Conservation (phyloP, 2,797 vertebrate genomes). For the Neoniphon sammara region DNA sequence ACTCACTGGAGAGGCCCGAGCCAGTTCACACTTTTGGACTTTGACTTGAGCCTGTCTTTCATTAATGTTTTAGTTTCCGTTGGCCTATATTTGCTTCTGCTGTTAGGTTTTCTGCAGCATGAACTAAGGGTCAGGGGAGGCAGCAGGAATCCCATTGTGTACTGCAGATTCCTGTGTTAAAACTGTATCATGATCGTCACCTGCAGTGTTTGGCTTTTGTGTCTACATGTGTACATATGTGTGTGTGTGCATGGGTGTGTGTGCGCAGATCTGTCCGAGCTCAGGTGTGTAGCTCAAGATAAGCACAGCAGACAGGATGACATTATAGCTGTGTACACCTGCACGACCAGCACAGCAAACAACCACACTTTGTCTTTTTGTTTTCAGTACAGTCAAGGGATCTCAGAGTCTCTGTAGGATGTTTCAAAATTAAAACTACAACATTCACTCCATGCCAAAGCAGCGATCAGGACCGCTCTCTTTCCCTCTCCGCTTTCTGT, state of each 20-base stretch:
- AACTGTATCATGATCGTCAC: slow-evolving; percentile 1
- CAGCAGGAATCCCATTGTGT: slow-evolving; percentile 34
- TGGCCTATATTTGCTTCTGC: slow-evolving; percentile 80
- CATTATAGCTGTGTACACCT: background rate
- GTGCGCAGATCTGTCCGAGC: slow-evolving; percentile 6
- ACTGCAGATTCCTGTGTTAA: slow-evolving; percentile 18
- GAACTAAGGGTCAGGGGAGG: slow-evolving; percentile 67
- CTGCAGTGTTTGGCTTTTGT: background rate
- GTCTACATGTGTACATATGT: slow-evolving; percentile 29
- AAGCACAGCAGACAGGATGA: slow-evolving; percentile 4
- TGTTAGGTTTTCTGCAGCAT: slow-evolving; percentile 53
- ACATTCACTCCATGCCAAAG: slow-evolving; percentile 47
- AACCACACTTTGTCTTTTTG: slow-evolving; percentile 1
- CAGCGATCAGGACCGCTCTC: slow-evolving; percentile 65
- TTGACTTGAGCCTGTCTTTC: slow-evolving; percentile 75
- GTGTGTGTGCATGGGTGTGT: slow-evolving; percentile 21
- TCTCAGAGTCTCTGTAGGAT: slow-evolving; percentile 22
- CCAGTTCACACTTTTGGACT: slow-evolving; percentile 74
- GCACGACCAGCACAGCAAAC: slow-evolving; percentile 18
- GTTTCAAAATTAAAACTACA: slow-evolving; percentile 60
- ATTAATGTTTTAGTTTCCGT: slow-evolving; percentile 81
- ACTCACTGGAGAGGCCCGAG: slow-evolving; percentile 57
- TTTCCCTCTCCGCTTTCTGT: slow-evolving; percentile 19
- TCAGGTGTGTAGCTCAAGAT: background rate
- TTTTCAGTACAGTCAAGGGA: slow-evolving; percentile 15